Base-by-base conservation (phyloP, 2,797 vertebrate genomes). In the Protosalanx chinensis region DNA sequence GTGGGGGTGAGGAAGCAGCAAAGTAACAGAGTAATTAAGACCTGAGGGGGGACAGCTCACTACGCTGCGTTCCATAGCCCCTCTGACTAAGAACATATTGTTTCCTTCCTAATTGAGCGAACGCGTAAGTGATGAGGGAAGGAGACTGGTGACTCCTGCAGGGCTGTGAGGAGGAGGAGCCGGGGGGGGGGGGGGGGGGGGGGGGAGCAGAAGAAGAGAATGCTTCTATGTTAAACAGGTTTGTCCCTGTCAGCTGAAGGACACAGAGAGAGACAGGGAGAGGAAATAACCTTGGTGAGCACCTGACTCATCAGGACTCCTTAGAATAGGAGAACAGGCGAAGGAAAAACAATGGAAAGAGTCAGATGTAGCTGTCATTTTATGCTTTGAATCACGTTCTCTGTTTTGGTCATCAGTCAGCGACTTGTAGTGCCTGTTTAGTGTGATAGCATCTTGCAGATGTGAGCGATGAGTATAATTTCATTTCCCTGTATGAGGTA, bases 161-260 rank as follows among this genome's bases (percentile, higher is more conserved):
- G 72, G 75, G 70, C 77, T 71, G 80, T 81, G 74, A 73, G 79
- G 76, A 75, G 76, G 78, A 81, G 7, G 61, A 68, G 53, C 51
- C 46, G 12, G 51, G 2, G 63, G 72, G 71, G 67, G 23, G 23
- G 23, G 23, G 23, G 62, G 23, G 23, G 23, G 23, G 23, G 23
- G 67, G 73, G 68, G 71, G 64, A 78, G 84, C 79, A 87, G 87
- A 87, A 79, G 76, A 84, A 87, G 79, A 75, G 68, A 70, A 46
- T 67, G 70, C 81, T 64, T 71, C 73, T 68, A 30, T 32, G n/a
- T 81, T 77, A 77, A 85, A 79, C 86, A 90, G 83, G 89, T 89
- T 84, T 46, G 77, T 85, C 81, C 84, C 80, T 84, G 85, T 86
- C 85, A 81, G 61, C 15, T 30, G 5, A 82, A 88, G 87, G 85